Evolutionary conservation across 2,797 vertebrate genomes (phyloP).

Genomic region (Xiphophorus birchmanni): DNA sequence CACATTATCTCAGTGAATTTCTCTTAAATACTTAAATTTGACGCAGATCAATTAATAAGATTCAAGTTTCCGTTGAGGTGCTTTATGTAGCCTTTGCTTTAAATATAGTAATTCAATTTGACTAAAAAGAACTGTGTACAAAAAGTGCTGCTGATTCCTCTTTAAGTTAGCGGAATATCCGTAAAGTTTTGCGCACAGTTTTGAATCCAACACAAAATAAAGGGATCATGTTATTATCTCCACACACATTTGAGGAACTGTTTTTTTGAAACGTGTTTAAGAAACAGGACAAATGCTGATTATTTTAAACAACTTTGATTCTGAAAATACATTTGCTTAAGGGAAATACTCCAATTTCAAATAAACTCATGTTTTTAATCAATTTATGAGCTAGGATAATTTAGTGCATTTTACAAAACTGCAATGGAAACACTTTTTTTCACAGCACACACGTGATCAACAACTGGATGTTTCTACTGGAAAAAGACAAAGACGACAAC

Average conservation of each 20-base stretch:
- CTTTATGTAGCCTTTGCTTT: neutral
- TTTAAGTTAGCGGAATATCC: too few species aligned
- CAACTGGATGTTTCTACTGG: too few species aligned
- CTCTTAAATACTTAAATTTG: neutral
- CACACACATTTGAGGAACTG: neutral
- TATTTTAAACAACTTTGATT: too few species aligned
- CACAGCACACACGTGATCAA: too few species aligned
- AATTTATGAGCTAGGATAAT: too few species aligned
- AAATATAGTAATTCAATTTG: neutral
- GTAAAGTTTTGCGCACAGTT: neutral
- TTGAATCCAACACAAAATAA: constrained; percentile 3
- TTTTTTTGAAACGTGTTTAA: neutral
- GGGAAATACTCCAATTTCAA: too few species aligned
- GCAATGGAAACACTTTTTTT: too few species aligned
- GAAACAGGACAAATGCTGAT: neutral
- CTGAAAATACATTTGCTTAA: too few species aligned
- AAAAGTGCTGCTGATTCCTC: neutral
- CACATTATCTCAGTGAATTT: neutral
- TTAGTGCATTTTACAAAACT: too few species aligned
- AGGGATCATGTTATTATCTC: neutral
- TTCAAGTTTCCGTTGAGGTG: neutral
- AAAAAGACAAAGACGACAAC: too few species aligned
- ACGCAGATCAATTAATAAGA: neutral
- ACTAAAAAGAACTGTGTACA: neutral
- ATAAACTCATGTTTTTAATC: too few species aligned